Evolutionary conservation across 2,888 invertebrate genomes (phyloP).

Genomic region (Vesta saturnalis): DNA sequence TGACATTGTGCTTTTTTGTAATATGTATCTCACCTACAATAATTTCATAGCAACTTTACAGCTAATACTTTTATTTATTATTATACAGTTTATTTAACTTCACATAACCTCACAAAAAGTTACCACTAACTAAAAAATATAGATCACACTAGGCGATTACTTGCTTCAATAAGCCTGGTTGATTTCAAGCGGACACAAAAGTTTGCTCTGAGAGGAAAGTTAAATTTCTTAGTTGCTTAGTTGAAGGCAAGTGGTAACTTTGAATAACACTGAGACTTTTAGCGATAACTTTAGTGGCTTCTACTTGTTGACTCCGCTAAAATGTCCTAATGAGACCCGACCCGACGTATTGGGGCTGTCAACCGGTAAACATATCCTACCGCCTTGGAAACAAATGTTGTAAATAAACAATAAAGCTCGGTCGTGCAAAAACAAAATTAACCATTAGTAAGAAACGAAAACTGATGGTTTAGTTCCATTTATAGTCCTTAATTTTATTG

Average conservation of each 20-base stretch:
- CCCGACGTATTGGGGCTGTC: no score
- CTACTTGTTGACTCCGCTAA: no score
- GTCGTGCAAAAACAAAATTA: no score
- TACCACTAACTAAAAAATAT: not conserved
- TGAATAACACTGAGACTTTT: not conserved
- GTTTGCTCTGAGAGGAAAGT: not conserved
- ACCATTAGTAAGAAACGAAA: no score
- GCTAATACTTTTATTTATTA: not conserved
- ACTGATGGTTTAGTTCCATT: no score
- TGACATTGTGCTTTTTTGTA: not conserved
- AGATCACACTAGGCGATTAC: not conserved
- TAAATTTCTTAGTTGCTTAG: no score
- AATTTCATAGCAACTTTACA: no score
- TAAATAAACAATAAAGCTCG: no score
- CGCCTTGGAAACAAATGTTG: no score
- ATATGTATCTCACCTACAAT: no score
- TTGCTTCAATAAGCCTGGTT: not conserved
- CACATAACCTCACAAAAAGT: not conserved
- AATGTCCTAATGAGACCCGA: not conserved
- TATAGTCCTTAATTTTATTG: no score
- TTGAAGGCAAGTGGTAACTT: not conserved
- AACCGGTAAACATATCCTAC: no score
- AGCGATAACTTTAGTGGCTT: not conserved
- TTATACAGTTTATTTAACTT: not conserved
- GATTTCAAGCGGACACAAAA: not conserved